Evolutionary conservation across 2,797 vertebrate species (phyloP).

Genomic region (Spinus olivaceus): DNA sequence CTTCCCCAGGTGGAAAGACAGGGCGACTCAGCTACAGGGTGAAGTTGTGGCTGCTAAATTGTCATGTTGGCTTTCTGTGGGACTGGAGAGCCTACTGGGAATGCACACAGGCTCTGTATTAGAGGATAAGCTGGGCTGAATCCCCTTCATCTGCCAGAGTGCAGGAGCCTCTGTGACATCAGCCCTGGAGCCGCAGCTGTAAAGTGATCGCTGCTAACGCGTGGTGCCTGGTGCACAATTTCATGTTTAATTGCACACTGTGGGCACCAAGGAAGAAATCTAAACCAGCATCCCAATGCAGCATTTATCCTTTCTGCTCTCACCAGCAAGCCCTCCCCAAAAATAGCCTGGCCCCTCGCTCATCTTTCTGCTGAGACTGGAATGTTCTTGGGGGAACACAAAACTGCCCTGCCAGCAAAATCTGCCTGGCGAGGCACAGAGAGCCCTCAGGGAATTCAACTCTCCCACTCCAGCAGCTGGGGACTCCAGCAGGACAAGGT

Average conservation of each 20-base stretch:
- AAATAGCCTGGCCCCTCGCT: background rate
- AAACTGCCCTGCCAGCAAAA: background rate
- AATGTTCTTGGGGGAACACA: background rate
- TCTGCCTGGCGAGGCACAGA: background rate
- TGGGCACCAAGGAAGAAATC: background rate
- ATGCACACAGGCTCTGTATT: background rate
- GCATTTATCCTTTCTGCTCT: background rate
- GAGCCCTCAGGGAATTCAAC: background rate
- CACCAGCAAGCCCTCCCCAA: background rate
- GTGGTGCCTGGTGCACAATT: background rate
- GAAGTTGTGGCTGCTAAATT: background rate
- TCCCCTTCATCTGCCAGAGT: background rate
- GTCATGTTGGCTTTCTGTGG: background rate
- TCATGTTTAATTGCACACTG: background rate
- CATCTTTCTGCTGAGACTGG: background rate
- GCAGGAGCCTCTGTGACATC: background rate
- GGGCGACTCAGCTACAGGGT: background rate
- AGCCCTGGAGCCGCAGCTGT: background rate
- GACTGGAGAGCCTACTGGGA: background rate
- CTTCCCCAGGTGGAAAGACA: background rate
- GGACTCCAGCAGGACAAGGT: slow-evolving; percentile 25
- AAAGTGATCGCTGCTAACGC: background rate
- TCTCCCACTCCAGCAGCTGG: slow-evolving; percentile 4
- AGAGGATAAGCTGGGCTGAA: background rate
- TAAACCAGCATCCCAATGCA: background rate